Conservation (phyloP, 2,113 vertebrate genomes). For the Gila orcuttii region DNA sequence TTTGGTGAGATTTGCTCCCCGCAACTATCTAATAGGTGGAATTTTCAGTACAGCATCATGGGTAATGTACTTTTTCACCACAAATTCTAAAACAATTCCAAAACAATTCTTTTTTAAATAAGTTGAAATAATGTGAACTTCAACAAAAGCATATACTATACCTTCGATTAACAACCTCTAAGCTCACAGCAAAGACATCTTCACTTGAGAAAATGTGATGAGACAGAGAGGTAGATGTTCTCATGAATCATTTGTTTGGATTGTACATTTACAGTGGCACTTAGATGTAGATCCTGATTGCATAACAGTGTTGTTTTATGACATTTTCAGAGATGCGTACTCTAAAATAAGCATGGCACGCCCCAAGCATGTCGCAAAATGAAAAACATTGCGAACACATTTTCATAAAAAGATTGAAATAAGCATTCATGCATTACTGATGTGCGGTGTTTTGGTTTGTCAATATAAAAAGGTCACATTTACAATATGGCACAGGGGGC, state of each 20-base stretch:
- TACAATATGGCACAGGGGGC: not conserved
- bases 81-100: too few species aligned
- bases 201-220: not conserved
- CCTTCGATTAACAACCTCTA: too few species aligned
- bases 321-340: conserved; percentile 21
- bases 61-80: too few species aligned
- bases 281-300: conserved; percentile 25
- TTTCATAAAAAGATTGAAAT: not conserved
- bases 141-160: not conserved
- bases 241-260: conserved; percentile 43
- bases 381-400: not conserved
- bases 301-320: conserved; percentile 29
- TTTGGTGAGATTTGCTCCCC: too few species aligned
- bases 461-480: conserved; percentile 19
- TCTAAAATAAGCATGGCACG: conserved; percentile 3
- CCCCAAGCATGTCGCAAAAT: not conserved
- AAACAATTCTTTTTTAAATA: too few species aligned
- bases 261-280: not conserved
- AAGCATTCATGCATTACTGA: conserved; percentile 17
- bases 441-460: not conserved
- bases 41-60: too few species aligned
- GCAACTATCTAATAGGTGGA: too few species aligned
- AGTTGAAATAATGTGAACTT: not conserved
- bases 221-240: conserved; percentile 29
- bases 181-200: not conserved